Evolutionary conservation across 2,113 vertebrate genomes (phyloP), one percentile per base, ranked within the genome.

Genomic region (Apaloderma vittatum): DNA sequence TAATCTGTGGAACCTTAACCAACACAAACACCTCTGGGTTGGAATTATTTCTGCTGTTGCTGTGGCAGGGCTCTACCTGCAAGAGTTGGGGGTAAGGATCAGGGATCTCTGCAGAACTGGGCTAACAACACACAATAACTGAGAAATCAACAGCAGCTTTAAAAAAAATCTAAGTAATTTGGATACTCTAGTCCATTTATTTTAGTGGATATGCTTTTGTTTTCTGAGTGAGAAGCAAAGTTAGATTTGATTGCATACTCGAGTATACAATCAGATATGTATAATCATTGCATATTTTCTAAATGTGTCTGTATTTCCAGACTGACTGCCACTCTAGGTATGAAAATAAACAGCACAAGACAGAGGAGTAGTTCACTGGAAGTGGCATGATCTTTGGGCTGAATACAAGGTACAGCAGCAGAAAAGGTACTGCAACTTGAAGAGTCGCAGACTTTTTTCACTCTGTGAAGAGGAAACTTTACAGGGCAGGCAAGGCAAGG

Each of bases 311-410:
- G 5, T 80, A 14, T 89, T 51, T 76, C 17, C 45, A 73, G 55
- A 51, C 21, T 0, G 0, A 3, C 43, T 79, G 27, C 30, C 6
- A 29, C 58, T 82, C 36, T n/a, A 45, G 40, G 29, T 54, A 7
- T 34, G 29, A 72, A 57, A 71, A 49, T 27, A 13, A 85, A 45
- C 19, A 9, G 21, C 1, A 2, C 0, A 0, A 67, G 40, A 9
- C 55, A 63, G 59, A 52, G 49, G 10, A 14, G 9, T 36, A 24
- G 17, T 49, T 59, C 30, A 22, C 40, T 68, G 54, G 8, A 24
- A 54, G 45, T 3, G 45, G 16, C 0, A 1, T 14, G 51, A 65
- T 26, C 17, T 22, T 19, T 23, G 37, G 15, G 37, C n/a, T 24
- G 62, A 66, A 46, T 32, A 24, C 24, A 7, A 11, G 0, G 0